Evolutionary conservation across 2,888 invertebrate genomes (phyloP).

Genomic region (Andrena haemorrhoa): DNA sequence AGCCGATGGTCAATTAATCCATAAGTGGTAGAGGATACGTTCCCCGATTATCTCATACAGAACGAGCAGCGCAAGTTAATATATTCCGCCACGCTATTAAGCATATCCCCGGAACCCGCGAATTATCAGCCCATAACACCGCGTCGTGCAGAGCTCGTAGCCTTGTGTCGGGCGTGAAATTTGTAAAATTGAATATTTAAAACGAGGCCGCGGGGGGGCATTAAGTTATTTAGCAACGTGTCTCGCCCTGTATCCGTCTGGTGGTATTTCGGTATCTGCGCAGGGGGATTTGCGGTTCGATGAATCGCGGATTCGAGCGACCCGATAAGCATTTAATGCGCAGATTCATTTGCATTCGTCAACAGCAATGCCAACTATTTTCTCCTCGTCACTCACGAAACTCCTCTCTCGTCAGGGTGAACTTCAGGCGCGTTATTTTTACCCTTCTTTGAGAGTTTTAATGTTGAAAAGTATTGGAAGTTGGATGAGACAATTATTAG

Average conservation of each 20-base stretch:
- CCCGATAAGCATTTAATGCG: slow-evolving; percentile 31
- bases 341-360: slow-evolving; percentile 22
- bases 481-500: too few species aligned
- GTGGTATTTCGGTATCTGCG: slow-evolving; percentile 31
- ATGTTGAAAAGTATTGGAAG: too few species aligned
- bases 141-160: background rate
- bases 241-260: slow-evolving; percentile 11
- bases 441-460: too few species aligned
- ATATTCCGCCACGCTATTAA: background rate
- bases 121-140: background rate
- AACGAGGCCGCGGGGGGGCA: slow-evolving; percentile 8
- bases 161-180: slow-evolving; percentile 1
- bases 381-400: background rate
- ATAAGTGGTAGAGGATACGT: background rate
- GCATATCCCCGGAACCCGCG: background rate
- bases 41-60: background rate
- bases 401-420: background rate
- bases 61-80: background rate
- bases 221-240: slow-evolving; percentile 38
- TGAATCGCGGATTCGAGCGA: slow-evolving; percentile 39
- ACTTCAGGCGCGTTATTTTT: background rate
- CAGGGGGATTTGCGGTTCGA: slow-evolving; percentile 31
- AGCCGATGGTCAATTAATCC: background rate
- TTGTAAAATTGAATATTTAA: slow-evolving; percentile 18
- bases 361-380: slow-evolving; percentile 11